Base-by-base conservation (phyloP, 2,888 invertebrate genomes). In the Cyclophora punctaria region DNA sequence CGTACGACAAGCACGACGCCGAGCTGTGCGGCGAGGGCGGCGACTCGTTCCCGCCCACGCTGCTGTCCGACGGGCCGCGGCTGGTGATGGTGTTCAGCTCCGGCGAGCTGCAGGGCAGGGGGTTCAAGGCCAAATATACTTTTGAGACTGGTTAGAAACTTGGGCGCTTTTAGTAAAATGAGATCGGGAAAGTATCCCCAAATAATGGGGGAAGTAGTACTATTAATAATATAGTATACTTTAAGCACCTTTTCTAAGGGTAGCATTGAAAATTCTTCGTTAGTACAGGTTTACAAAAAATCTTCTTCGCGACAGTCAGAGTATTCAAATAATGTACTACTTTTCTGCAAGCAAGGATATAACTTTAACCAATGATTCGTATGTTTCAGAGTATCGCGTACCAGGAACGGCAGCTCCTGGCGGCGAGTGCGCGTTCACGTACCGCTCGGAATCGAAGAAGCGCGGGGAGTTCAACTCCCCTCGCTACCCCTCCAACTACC, bases 51-150 rank as follows among this genome's bases (percentile, higher is more conserved):
- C 96, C 96, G n/a, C 91, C 92, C 49, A 91, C 93, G 43, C 92
- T 97, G 56, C 92, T 95, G 55, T 97, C 97, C 48, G 96, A 96
- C 77, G 97, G 98, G 2, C 98, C 98, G 3, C 91, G 98, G 48
- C 91, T 98, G 57, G 96, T 98, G 45, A 95, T 98, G 93, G 96
- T 98, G 47, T 98, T 98, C 83, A 96, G 96, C 80, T 97, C 97
- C 49, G 97, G 97, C 3, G 96, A 97, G 71, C 89, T 94, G 51
- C 95, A 95, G 80, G 98, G 98, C 5, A 90, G 94, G 47, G 97
- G 98, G 51, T 98, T 98, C 78, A 97, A 97, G 78, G 96, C 96
- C 63, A 92, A 92, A 81, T 96, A 94, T 78, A 91, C 92, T 47
- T 96, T 96, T 81, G 93, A 95, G 89, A 94, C 95, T 84, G 95